Evolutionary conservation across 1,140 invertebrate genomes (phyloP).

Genomic region (Hypothenemus hampei): DNA sequence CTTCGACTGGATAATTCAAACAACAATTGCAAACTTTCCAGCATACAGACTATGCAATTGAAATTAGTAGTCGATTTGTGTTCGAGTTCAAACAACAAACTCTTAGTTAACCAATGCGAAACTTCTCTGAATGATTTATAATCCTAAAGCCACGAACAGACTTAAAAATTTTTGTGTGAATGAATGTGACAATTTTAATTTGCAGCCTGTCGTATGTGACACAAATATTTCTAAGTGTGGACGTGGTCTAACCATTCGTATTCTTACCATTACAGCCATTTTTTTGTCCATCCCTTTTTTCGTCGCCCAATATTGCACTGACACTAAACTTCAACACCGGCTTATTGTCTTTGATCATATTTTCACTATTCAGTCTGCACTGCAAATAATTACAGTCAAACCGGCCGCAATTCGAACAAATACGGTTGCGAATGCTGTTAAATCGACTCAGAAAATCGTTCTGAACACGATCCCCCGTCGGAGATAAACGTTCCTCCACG

Average conservation of each 20-base stretch:
- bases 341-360: constrained; percentile 50
- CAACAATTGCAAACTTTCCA: constrained; percentile 11
- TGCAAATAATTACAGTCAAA: constrained; percentile 44
- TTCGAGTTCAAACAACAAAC: constrained; percentile 8
- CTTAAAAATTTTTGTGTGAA: too few relatives aligned
- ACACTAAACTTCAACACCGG: constrained; percentile 89
- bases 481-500: constrained; percentile 32
- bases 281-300: constrained; percentile 38
- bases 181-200: too few relatives aligned
- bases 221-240: too few relatives aligned
- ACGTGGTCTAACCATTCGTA: too few relatives aligned
- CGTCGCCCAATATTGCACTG: constrained; percentile 75
- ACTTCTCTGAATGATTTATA: too few relatives aligned
- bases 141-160: too few relatives aligned
- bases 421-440: constrained; percentile 38
- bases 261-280: constrained; percentile 45
- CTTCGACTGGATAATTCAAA: constrained; percentile 14
- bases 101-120: not conserved
- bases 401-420: constrained; percentile 44
- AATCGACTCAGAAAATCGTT: constrained; percentile 40
- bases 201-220: too few relatives aligned
- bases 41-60: constrained; percentile 14
- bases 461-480: constrained; percentile 22
- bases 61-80: constrained; percentile 13
- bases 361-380: constrained; percentile 40